Evolutionary conservation across 92 coral and sea anemone species (phyloP).

Genomic region (Parazoanthus darwini): DNA sequence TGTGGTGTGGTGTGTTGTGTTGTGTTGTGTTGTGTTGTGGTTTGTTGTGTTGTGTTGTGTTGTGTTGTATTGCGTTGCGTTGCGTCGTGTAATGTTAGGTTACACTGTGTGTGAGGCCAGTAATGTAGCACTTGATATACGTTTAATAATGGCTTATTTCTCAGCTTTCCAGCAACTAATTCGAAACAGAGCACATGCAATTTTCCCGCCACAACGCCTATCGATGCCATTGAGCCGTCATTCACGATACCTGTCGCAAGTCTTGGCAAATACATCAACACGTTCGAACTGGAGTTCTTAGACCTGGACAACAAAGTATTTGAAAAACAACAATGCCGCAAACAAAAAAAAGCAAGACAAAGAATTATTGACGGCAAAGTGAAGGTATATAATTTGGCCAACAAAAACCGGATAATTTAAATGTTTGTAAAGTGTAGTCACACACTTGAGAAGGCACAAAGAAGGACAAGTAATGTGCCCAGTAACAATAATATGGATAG

Average conservation of each 20-base stretch:
- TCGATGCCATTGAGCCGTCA: constrained; percentile 33
- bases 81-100: no score
- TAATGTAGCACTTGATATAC: background rate
- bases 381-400: constrained; percentile 20
- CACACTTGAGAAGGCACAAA: background rate
- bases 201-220: constrained; percentile 2
- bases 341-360: constrained; percentile 78
- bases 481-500: background rate
- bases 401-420: background rate
- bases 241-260: constrained; percentile 34
- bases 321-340: constrained; percentile 86
- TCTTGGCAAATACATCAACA: constrained; percentile 39
- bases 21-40: no score
- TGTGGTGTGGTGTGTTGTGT: background rate
- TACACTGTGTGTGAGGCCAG: background rate
- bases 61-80: no score
- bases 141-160: background rate
- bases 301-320: constrained; percentile 69
- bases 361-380: constrained; percentile 79
- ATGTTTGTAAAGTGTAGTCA: background rate
- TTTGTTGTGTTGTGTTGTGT: no score
- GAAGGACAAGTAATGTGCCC: background rate
- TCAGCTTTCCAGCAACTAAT: background rate
- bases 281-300: constrained; percentile 59
- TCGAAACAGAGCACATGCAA: background rate